Base-by-base conservation (phyloP, 2,113 vertebrate species). In the Eudyptes chrysolophus region DNA sequence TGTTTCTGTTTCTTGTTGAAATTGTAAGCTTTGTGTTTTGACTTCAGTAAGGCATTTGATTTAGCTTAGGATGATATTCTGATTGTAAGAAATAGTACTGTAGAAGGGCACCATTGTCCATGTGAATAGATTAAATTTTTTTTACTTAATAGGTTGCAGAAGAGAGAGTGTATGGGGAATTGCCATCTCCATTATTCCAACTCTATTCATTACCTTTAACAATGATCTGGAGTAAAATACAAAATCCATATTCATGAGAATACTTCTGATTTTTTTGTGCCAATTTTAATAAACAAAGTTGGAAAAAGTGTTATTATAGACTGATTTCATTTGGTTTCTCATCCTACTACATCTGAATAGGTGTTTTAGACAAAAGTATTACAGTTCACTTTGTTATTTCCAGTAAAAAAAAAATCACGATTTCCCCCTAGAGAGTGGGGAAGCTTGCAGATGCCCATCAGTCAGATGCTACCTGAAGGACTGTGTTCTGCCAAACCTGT, bases 221-320 rank as follows among this genome's bases (percentile, higher is more conserved):
- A 72, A n/a, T 92, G 32, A 83, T 88, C 10, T 92, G 61, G 62
- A 92, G 62, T 93, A 77, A 95, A 87, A 88, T 58, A 60, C 12
- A 62, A 40, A 93, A 95, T 95, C 65, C 57, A 65, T 92, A 88
- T 92, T 92, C 10, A 85, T 96, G 75, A 72, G n/a, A 61, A 14
- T 62, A 51, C 18, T 72, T 82, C 20, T 48, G 51, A 5, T 6
- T 87, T 76, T 62, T 60, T 68, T 7, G 36, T 92, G 44, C 60
- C 27, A 25, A n/a, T 78, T 94, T 82, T 69, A 85, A 74, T 54
- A 88, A 57, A 48, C 40, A 65, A 89, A 89, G 29, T 76, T 88
- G 49, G 64, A 5, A 61, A 65, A 90, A 90, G 38, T 84, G 62
- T 44, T 89, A 0, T 90, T 86, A 24, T 16, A 60, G n/a, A 24